phyloP scores from a whole-genome alignment of 1,140 invertebrate species.

The Mactra quadrangularis region DNA sequence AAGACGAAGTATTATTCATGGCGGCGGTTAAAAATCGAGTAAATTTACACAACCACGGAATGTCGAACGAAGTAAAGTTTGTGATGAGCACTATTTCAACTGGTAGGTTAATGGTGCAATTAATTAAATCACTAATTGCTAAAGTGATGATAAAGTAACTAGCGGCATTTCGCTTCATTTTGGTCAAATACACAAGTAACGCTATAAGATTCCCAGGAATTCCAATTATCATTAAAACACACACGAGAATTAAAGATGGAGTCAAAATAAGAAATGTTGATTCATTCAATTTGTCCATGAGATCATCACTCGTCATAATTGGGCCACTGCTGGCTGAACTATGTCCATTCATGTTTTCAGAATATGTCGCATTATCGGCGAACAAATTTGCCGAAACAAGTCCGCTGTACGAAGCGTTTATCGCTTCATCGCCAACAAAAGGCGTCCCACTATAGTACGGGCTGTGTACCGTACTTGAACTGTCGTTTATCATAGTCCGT shows the following conservation, averaged over 20 bases:
- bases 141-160: constrained; percentile 55
- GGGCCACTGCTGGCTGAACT: no score
- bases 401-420: no score
- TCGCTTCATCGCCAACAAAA: no score
- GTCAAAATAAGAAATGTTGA: constrained; percentile 36
- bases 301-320: constrained; percentile 6
- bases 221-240: constrained; percentile 40
- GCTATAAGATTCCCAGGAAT: constrained; percentile 48
- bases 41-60: constrained; percentile 46
- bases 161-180: constrained; percentile 57
- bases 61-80: constrained; percentile 47
- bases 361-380: no score
- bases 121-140: constrained; percentile 52
- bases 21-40: constrained; percentile 40
- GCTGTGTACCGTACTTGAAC: no score
- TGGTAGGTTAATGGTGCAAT: constrained; percentile 37
- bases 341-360: no score
- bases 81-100: constrained; percentile 41
- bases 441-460: no score
- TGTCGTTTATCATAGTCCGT: no score
- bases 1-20: constrained; percentile 55
- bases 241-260: constrained; percentile 44
- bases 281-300: constrained; percentile 30
- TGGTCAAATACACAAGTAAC: constrained; percentile 41
- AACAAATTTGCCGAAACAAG: no score